Conservation (phyloP, 2,113 vertebrate genomes). For the Clarias gariepinus region DNA sequence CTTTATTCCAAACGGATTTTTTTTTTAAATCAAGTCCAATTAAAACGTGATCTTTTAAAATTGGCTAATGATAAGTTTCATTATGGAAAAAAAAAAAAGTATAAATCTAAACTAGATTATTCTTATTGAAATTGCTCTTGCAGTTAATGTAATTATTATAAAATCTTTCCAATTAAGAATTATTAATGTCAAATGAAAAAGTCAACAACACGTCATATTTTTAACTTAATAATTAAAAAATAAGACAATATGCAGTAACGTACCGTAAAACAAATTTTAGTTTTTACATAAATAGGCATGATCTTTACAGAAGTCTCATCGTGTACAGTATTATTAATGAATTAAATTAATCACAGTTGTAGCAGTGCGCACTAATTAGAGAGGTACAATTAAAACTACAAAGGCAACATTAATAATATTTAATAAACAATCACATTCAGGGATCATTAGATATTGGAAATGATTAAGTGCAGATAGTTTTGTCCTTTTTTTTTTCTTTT, state of each 20-base stretch:
- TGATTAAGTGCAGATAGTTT: background rate
- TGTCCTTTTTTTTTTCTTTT: background rate
- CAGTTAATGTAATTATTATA: background rate
- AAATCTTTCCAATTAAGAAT: background rate
- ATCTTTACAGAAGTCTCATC: background rate
- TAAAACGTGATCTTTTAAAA: slow-evolving; percentile 30
- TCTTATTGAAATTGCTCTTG: background rate
- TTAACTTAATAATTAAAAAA: slow-evolving; percentile 5
- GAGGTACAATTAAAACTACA: background rate
- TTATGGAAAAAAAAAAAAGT: slow-evolving; percentile 6
- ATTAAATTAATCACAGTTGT: slow-evolving; percentile 5
- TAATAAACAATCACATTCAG: background rate
- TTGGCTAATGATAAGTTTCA: slow-evolving; percentile 11
- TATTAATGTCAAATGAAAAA: background rate
- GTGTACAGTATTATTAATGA: slow-evolving; percentile 1
- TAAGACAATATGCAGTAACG: background rate
- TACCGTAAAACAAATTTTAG: background rate
- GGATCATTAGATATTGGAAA: slow-evolving; percentile 22
- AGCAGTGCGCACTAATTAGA: background rate
- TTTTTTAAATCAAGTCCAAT: slow-evolving; percentile 14
- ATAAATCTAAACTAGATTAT: slow-evolving; percentile 27
- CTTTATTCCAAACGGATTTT: slow-evolving; percentile 34
- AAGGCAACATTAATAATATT: background rate
- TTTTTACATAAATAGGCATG: background rate
- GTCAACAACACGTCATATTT: background rate